These are phyloP conservation scores for Halcyon leucocephala DNA, from an alignment of 2,797 vertebrate species.

Conservation along the genomic window DNA sequence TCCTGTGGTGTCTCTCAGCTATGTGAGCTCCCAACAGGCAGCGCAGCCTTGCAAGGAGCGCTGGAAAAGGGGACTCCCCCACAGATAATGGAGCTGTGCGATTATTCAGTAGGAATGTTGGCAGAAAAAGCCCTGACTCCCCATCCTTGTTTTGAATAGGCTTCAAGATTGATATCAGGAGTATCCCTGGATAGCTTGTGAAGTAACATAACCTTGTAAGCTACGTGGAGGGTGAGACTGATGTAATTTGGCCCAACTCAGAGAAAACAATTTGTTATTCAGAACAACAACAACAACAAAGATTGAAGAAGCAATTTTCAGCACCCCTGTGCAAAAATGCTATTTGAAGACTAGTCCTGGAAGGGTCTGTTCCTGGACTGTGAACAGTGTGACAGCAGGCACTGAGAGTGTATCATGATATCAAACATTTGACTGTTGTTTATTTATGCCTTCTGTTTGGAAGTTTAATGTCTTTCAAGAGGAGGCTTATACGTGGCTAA, in stretches of 20 bases:
- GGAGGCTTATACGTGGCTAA: neutral
- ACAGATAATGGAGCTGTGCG: constrained; percentile 67
- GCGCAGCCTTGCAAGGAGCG: neutral
- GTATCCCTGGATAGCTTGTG: constrained; percentile 59
- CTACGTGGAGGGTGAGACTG: neutral
- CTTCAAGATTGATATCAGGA: constrained; percentile 74
- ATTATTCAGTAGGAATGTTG: constrained; percentile 78
- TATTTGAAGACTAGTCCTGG: neutral
- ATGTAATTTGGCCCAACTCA: constrained; percentile 58
- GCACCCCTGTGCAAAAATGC: neutral
- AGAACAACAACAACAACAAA: constrained; percentile 25
- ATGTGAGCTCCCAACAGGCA: constrained; percentile 35
- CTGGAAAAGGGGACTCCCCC: constrained; percentile 60
- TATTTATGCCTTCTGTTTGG: neutral
- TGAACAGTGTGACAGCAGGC: neutral
- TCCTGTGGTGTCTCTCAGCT: constrained; percentile 55
- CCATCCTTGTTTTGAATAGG: constrained; percentile 63
- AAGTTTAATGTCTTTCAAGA: neutral
- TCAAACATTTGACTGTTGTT: neutral
- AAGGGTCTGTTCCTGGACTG: constrained; percentile 15
- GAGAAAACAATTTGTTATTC: constrained; percentile 70
- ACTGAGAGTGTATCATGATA: neutral
- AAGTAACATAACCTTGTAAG: constrained; percentile 17
- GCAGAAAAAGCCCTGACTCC: constrained; percentile 70
- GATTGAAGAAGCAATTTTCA: neutral